Evolutionary conservation across 2,888 invertebrate species (phyloP), one percentile per base, ranked within the genome.

Genomic region (Chorisops tibialis): DNA sequence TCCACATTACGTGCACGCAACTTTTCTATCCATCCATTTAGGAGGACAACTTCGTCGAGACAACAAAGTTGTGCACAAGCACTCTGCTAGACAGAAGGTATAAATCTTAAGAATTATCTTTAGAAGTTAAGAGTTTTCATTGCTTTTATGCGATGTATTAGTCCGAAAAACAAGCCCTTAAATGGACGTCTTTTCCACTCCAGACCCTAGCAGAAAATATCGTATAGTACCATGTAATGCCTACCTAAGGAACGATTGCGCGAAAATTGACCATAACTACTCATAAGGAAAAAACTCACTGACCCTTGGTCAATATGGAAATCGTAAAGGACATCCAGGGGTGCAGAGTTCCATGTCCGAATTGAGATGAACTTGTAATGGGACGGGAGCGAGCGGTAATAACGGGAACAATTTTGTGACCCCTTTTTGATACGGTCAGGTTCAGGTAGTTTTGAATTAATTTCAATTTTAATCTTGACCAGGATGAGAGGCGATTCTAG

Each of bases 381-480:
- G 14, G 30, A 30, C 49, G 49, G 30, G n/a, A 30, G 30, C 35
- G 18, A 50, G 24, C 24, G 49, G 49, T 14, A 50, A 50, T 50
- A 50, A 30, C 30, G 30, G 49, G 35, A 50, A 24, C 30, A 30
- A 50, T 30, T 50, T 50, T 30, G 35, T 50, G 51, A 52, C 51
- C 51, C 51, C 30, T 30, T 30, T 52, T 52, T 37, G 38, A 18
- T 39, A n/a, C 21, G 39, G 12, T 18, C 39, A 16, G 38, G 51
- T 38, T 52, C 51, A 52, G 51, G 51, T 52, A 52, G 51, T 22
- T 52, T 52, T 52, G 51, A 52, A 52, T 52, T 52, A 52, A 52
- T 52, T 50, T 50, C 18, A 11, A 50, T 30, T 37, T 12, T 52
- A 38, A 39, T 52, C 19, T 52, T 52, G 38, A 37, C 51, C 51